A percentile compares a stretch with the other conserved stretches of the same genome.
Evolutionary conservation across 2,113 vertebrate genomes (phyloP).

Genomic region (Ellobius talpinus): DNA sequence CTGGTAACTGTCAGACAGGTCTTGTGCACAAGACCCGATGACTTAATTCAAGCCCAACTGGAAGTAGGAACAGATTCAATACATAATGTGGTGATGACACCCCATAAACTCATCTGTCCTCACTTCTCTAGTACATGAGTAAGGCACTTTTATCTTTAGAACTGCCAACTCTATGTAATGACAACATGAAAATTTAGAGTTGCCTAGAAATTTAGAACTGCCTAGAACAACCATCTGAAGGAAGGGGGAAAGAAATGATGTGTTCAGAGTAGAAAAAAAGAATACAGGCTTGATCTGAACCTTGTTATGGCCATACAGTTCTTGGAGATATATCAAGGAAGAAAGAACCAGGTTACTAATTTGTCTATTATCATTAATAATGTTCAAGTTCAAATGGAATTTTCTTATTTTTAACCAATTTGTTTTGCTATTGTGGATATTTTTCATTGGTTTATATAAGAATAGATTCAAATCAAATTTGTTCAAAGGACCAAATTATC

Average conservation of each 20-base stretch:
- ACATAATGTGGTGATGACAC: not conserved
- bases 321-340: not conserved
- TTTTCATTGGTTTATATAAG: conserved; percentile 2
- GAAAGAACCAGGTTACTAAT: not conserved
- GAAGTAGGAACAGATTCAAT: not conserved
- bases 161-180: not conserved
- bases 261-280: not conserved
- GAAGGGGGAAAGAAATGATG: not conserved
- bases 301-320: not conserved
- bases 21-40: conserved; percentile 14
- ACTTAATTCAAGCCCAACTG: not conserved
- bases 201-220: conserved; percentile 36
- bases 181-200: conserved; percentile 38
- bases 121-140: not conserved
- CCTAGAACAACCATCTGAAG: not conserved
- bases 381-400: not conserved
- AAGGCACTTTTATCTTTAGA: not conserved
- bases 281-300: not conserved
- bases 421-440: not conserved
- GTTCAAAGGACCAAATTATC: not conserved
- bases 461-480: not conserved
- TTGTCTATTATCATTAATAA: not conserved
- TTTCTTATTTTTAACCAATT: not conserved
- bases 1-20: not conserved
- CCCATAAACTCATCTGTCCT: conserved; percentile 10